phyloP scores from a whole-genome alignment of 2,888 invertebrate genomes.

The Hypena proboscidalis region DNA sequence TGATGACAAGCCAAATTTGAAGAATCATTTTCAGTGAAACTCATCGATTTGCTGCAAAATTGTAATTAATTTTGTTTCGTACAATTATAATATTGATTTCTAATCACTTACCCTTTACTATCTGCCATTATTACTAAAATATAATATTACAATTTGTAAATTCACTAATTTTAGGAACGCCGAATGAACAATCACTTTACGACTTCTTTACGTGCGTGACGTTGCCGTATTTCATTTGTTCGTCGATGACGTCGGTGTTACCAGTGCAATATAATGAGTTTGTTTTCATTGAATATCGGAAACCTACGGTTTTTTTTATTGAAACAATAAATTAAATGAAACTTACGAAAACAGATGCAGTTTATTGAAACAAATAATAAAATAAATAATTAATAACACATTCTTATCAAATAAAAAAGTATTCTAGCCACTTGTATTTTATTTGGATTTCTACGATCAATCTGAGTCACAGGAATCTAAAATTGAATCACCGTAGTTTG shows the following conservation, averaged over 20 bases:
- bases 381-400: conserved; percentile 1
- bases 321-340: not conserved
- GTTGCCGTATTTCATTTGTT: conserved; percentile 86
- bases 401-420: too few species aligned
- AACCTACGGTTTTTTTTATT: conserved; percentile 26
- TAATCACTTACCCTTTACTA: conserved; percentile 79
- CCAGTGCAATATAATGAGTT: conserved; percentile 45
- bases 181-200: conserved; percentile 70
- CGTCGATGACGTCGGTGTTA: conserved; percentile 62
- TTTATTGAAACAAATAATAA: not conserved
- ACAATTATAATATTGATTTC: conserved; percentile 28
- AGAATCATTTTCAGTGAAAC: conserved; percentile 53
- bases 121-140: conserved; percentile 81
- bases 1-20: conserved; percentile 85
- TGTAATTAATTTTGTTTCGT: not conserved
- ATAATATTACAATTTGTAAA: conserved; percentile 65
- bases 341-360: not conserved
- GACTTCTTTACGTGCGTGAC: conserved; percentile 76
- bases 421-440: too few species aligned
- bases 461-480: too few species aligned
- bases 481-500: too few species aligned
- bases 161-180: conserved; percentile 68
- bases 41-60: conserved; percentile 34
- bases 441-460: too few species aligned
- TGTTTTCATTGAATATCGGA: conserved; percentile 31